Conservation (phyloP, 2,113 vertebrate genomes). For the Ondatra zibethicus region DNA sequence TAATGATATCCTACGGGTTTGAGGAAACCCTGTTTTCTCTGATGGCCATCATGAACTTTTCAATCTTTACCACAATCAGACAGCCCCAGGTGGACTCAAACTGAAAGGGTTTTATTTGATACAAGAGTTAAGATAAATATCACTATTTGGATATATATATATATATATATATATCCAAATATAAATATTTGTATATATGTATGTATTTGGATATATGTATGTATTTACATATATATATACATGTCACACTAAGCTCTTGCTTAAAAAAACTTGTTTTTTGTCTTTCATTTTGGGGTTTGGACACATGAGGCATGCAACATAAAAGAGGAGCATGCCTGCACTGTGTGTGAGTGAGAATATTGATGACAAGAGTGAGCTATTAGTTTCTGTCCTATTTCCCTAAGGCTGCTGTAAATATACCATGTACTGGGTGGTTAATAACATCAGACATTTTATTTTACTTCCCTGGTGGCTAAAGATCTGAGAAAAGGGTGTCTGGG, state of each 20-base stretch:
- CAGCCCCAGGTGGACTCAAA: conserved; percentile 23
- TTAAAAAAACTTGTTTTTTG: not conserved
- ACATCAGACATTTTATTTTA: not conserved
- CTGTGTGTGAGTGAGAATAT: not conserved
- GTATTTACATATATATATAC: not conserved
- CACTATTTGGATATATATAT: not conserved
- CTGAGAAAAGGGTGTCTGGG: not conserved
- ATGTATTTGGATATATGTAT: not conserved
- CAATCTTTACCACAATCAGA: not conserved
- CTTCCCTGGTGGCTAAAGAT: not conserved
- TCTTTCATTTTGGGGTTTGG: not conserved
- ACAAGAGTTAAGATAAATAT: not conserved
- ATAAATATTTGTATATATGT: not conserved
- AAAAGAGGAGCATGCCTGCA: not conserved
- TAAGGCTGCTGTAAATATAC: not conserved
- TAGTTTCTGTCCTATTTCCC: not conserved
- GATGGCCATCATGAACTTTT: not conserved
- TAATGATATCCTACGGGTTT: conserved; percentile 59
- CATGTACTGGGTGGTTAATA: not conserved
- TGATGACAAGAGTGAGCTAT: not conserved
- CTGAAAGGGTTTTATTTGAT: conserved; percentile 36
- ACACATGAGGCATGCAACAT: not conserved
- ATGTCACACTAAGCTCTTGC: conserved; percentile 14
- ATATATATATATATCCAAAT: not conserved
- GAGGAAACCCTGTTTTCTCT: not conserved